Evolutionary conservation across 2,113 vertebrate species (phyloP).

Genomic region (Cariama cristata): DNA sequence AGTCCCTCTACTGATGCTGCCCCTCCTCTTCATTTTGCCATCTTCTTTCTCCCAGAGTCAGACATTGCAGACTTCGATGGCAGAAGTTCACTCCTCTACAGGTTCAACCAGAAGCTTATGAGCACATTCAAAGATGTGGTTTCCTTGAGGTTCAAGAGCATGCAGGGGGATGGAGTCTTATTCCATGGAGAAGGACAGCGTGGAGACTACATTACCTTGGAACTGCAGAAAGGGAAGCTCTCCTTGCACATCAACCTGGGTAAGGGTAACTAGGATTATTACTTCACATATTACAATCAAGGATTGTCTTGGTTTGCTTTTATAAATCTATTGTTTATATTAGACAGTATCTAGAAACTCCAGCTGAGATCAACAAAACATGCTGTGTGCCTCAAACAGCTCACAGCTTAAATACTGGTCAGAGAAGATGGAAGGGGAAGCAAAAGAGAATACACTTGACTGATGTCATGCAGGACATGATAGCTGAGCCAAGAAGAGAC

Average conservation of each 20-base stretch:
- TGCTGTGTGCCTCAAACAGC: not conserved
- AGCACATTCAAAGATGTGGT: conserved; percentile 97
- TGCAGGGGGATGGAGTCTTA: conserved; percentile 91
- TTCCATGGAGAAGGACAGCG: conserved; percentile 95
- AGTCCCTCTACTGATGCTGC: not conserved
- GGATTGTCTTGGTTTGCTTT: not conserved
- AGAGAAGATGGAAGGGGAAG: not conserved
- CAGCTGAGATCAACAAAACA: not conserved
- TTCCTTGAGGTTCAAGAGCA: conserved; percentile 95
- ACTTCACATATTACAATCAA: not conserved
- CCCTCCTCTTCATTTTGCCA: not conserved
- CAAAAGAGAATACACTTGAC: not conserved
- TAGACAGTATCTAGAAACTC: not conserved
- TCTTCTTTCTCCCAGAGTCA: conserved; percentile 80
- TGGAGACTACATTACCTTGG: conserved; percentile 94
- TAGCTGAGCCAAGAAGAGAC: not conserved
- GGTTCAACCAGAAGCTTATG: conserved; percentile 98
- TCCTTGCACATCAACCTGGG: conserved; percentile 91
- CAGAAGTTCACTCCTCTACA: conserved; percentile 95
- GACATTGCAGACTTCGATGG: conserved; percentile 95
- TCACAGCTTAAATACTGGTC: not conserved
- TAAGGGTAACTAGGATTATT: conserved; percentile 62
- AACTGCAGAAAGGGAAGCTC: conserved; percentile 90
- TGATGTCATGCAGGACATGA: not conserved
- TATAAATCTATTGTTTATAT: not conserved